A percentile compares a stretch with the other conserved stretches of the same genome.
phyloP scores from a whole-genome alignment of 2,113 vertebrate genomes.

The Desmodus rotundus region DNA sequence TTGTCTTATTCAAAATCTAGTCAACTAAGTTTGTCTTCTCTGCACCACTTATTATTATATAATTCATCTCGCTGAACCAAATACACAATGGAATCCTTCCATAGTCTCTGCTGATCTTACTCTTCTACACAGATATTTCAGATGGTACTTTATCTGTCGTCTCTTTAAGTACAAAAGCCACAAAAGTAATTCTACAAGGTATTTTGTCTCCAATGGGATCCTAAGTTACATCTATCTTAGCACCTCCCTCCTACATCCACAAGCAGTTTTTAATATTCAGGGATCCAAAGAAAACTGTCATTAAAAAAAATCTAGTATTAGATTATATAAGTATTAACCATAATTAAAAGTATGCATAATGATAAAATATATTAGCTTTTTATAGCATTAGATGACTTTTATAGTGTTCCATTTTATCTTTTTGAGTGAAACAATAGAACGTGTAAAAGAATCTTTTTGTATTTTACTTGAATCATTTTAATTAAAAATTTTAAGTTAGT shows the following conservation, averaged over 20 bases:
- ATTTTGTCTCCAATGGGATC: not conserved
- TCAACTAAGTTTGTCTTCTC: not conserved
- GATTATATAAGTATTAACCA: not conserved
- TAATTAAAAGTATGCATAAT: constrained; percentile 11
- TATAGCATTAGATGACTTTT: not conserved
- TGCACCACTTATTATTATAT: not conserved
- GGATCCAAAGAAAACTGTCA: not conserved
- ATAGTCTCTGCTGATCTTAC: not conserved
- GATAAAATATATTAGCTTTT: not conserved
- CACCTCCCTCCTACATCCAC: not conserved
- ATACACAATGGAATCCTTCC: not conserved
- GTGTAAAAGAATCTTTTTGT: not conserved
- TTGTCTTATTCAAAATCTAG: not conserved
- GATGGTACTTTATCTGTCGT: not conserved
- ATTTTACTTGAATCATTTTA: constrained; percentile 26
- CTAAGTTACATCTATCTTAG: not conserved
- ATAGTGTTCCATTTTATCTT: not conserved
- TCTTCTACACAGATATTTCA: not conserved
- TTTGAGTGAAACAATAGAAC: not conserved
- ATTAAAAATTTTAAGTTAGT: not conserved
- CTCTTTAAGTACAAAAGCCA: not conserved
- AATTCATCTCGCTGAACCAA: not conserved
- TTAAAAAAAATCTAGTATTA: not conserved
- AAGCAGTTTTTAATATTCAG: not conserved
- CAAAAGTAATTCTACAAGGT: not conserved